Base-by-base conservation (phyloP, 2,797 vertebrate species). In the Sebastes steindachneri region DNA sequence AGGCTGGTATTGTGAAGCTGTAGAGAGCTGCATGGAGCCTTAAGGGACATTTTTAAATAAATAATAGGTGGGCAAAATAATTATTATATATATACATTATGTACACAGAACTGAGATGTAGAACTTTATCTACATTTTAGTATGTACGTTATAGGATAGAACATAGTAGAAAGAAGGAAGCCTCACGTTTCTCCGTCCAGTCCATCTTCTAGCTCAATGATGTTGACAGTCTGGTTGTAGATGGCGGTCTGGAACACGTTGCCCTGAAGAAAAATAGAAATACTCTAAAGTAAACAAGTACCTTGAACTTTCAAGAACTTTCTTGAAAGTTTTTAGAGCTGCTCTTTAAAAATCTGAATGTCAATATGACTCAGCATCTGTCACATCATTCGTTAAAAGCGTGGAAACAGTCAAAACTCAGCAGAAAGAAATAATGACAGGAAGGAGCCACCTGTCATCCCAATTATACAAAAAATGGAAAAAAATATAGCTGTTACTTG, bases 181-280 rank as follows among this genome's bases (percentile, higher is more conserved):
- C 4, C 93, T 94, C 82, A 96, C 95, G 95, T 96, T 91, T 96
- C 96, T 85, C 96, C 95, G 3, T 96, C 96, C 74, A 96, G 88
- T 31, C 95, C 95, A 51, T 96, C 95, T n/a, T 96, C 95, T 54
- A 59, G 79, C 80, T 96, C 96, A 4, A 9, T 92, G 92, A 96
- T 95, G 77, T 92, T 96, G 84, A 96, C 95, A 2, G 96, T 96
- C 90, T 96, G 95, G 94, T 96, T 96, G 86, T 95, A 96, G 72
- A 96, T 84, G 28, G 95, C 93, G 0, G 90, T 95, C 90, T 96
- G 96, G 84, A 93, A 96, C 26, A 55, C n/a, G 5, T 75, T 90
- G 10, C 95, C 95, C 96, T 96, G 72, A 28, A 37, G 41, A 68
- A 68, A 37, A 29, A 41, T 1, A 3, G 9, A 72, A 57, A 45